A percentile compares a stretch with the other conserved stretches of the same genome.
phyloP scores from a whole-genome alignment of 2,113 vertebrate species.

The Anseranas semipalmata region DNA sequence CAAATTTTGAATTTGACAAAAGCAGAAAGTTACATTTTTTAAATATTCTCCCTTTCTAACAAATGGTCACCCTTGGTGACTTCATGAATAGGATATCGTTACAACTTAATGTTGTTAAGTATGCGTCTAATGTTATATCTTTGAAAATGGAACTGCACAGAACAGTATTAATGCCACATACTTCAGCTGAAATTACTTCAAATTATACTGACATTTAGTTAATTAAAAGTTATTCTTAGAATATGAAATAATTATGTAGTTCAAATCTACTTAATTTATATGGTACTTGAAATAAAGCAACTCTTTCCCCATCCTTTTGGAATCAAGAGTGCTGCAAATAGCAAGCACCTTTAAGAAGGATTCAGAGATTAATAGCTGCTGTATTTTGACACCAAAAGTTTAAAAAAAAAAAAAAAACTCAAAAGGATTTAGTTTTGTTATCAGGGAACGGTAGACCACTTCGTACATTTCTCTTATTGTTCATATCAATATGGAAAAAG shows the following conservation, averaged over 20 bases:
- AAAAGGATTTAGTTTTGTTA: neutral
- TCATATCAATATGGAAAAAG: neutral
- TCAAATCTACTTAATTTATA: conserved; percentile 15
- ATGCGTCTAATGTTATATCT: neutral
- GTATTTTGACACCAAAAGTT: neutral
- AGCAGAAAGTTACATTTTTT: neutral
- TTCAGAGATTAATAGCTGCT: neutral
- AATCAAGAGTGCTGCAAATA: neutral
- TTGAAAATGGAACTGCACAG: neutral
- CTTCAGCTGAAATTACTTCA: neutral
- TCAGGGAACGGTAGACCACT: neutral
- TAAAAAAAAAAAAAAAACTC: neutral
- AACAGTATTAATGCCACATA: neutral
- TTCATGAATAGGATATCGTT: neutral
- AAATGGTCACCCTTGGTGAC: neutral
- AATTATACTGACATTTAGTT: conserved; percentile 22
- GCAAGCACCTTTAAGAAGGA: neutral
- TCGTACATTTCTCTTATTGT: neutral
- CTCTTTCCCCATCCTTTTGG: neutral
- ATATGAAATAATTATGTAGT: conserved; percentile 1
- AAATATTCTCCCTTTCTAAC: neutral
- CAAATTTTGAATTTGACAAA: neutral
- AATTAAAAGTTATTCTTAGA: neutral
- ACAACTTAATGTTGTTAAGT: neutral
- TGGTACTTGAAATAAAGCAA: neutral